Base-by-base conservation (phyloP, 2,113 vertebrate species). In the Orientallactaga bullata region DNA sequence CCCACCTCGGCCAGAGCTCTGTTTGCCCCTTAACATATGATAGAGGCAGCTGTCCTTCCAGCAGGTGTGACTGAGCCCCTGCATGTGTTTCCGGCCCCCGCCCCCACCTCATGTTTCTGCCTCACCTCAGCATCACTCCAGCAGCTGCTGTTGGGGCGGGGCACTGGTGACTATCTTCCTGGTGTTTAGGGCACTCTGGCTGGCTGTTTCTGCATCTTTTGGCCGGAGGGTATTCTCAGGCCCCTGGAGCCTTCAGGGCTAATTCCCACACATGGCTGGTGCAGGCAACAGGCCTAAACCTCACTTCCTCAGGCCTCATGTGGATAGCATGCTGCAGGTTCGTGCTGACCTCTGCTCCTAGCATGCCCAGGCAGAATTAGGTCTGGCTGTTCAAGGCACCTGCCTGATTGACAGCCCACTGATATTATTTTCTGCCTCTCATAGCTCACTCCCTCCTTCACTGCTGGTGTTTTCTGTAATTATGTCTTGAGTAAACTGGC, bases 21-120 rank as follows among this genome's bases (percentile, higher is more conserved):
- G 51, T 51, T 51, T 51, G 51, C 7, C 51, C 51, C 51, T 51
- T 12, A 51, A 55, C 55, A 55, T 11, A 18, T 20, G 5, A 32
- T 35, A 66, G 24, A 30, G 5, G 11, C 65, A 11, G 26, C 65
- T 63, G 10, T 16, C 23, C 37, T 51, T 12, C 32, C 0, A 0
- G n/a, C 2, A 23, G 32, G 42, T 1, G 13, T 9, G 65, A 20
- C 39, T 20, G 82, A 55, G 18, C 30, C 63, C 66, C 79, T 0
- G 26, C 42, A 28, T 7, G 68, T 32, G 2, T 0, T 37, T 5
- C 7, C 26, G 2, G 13, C 7, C 1, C 24, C 10, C 60, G 21
- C 12, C 15, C 28, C 4, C 32, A 66, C 32, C 26, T 63, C 63
- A 28, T 51, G 81, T 16, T 68, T 9, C 5, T 1, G 69, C 58